A percentile compares a stretch with the other conserved stretches of the same genome.
These are phyloP conservation scores for Percopsis omiscomaycus DNA, from an alignment of 2,797 vertebrate species.

Conservation along the genomic window DNA sequence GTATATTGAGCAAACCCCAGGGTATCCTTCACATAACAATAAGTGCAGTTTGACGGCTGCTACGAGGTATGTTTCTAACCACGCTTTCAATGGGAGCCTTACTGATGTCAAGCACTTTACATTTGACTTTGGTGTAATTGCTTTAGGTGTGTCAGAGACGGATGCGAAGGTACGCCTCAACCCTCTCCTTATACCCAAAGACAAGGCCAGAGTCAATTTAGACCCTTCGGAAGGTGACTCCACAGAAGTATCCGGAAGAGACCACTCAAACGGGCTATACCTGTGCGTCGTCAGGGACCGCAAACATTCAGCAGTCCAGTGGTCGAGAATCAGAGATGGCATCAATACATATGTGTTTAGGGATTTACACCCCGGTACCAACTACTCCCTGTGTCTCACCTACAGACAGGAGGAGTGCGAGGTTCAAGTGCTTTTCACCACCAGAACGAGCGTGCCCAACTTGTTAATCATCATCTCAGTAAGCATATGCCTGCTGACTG, in stretches of 20 bases:
- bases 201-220: constrained; percentile 33
- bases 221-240: constrained; percentile 41
- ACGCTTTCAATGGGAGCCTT: constrained; percentile 84
- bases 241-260: constrained; percentile 49
- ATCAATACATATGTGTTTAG: constrained; percentile 89
- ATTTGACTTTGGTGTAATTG: constrained; percentile 91
- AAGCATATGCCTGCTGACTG: constrained; percentile 88
- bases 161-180: constrained; percentile 91
- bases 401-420: constrained; percentile 86
- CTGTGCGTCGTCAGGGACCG: constrained; percentile 81
- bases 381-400: constrained; percentile 94
- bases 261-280: constrained; percentile 81
- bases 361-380: constrained; percentile 86
- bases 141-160: constrained; percentile 89
- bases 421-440: constrained; percentile 92
- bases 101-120: constrained; percentile 86
- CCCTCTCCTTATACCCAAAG: constrained; percentile 72
- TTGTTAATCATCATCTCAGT: constrained; percentile 92
- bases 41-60: constrained; percentile 80
- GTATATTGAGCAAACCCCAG: constrained; percentile 21
- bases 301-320: constrained; percentile 86
- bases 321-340: constrained; percentile 89
- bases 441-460: constrained; percentile 87
- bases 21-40: constrained; percentile 45
- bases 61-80: constrained; percentile 84